Evolutionary conservation across 2,113 vertebrate species (phyloP), one percentile per base, ranked within the genome.

Genomic region (Scomber japonicus): DNA sequence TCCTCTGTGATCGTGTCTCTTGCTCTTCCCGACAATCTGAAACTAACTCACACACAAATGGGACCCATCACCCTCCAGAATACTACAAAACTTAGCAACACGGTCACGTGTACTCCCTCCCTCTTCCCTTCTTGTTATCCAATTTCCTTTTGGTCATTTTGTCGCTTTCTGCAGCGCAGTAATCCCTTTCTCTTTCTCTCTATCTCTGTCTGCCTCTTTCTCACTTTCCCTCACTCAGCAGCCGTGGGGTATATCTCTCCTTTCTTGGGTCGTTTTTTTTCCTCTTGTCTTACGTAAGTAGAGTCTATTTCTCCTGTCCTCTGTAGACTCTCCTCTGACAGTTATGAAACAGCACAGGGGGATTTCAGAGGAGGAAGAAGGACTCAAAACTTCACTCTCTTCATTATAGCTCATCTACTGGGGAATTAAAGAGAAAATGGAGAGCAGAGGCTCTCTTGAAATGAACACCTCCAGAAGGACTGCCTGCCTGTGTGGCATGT

Each of bases 261-360:
- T 90, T 88, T 72, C 89, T 72, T 49, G 69, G 70, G 78, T 81
- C 71, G 3, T 49, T 75, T 81, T 63, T 76, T 14, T 17, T 19
- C 15, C 74, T 84, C 81, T 79, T 79, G 64, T 89, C 91, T 94
- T 94, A 91, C 50, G 63, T 94, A 94, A 94, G 89, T 73, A 7
- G 53, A 89, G 85, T 90, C 90, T 90, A 88, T 91, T 91, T 91
- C 88, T 90, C 87, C 80, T 74, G 89, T 84, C 87, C 92, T 92
- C 90, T 85, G 89, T 82, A 82, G 90, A 91, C 85, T 83, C 84
- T 82, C 78, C 75, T 87, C 90, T 91, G 90, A 90, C 87, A 89
- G 91, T 92, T 93, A 92, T 83, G 90, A 93, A 92, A 93, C 83
- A 81, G 78, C 76, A 76, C 86, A 74, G 73, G 69, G 88, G 88